Evolutionary conservation across 2,888 invertebrate genomes (phyloP).

Genomic region (Agapetus fuscipes): DNA sequence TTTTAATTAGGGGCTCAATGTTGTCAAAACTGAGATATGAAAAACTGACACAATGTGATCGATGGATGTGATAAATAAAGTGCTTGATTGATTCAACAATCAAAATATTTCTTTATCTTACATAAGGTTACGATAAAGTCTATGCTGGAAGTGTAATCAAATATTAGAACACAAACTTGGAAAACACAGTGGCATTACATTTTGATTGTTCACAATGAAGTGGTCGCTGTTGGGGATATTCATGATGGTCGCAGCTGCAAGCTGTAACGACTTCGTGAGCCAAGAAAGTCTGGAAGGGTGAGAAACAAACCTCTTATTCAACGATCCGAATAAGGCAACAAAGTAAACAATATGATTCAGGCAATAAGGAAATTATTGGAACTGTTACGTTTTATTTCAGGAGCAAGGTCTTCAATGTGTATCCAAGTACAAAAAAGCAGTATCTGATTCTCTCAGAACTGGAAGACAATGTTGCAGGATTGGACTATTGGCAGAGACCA

Average conservation of each 20-base stretch:
- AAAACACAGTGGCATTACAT: too few relatives aligned
- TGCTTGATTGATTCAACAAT: too few relatives aligned
- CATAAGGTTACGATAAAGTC: too few relatives aligned
- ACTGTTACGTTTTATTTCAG: constrained; percentile 21
- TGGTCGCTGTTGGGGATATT: background rate
- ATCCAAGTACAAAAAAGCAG: constrained; percentile 27
- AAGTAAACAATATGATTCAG: background rate
- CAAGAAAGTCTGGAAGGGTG: background rate
- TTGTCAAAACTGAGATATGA: too few relatives aligned
- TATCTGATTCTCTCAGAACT: constrained; percentile 26
- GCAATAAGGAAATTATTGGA: background rate
- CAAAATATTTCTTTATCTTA: too few relatives aligned
- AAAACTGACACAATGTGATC: too few relatives aligned
- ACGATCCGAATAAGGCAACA: background rate
- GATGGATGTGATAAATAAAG: too few relatives aligned
- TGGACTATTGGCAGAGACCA: constrained; percentile 30
- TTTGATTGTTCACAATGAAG: background rate
- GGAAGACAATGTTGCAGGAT: constrained; percentile 22
- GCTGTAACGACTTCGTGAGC: background rate
- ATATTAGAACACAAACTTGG: too few relatives aligned
- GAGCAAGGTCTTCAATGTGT: constrained; percentile 34
- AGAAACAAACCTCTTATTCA: background rate
- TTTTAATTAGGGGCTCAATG: too few relatives aligned
- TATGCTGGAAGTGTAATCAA: too few relatives aligned
- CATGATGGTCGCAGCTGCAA: background rate